These are phyloP conservation scores for Leontopithecus rosalia DNA, from an alignment of 2,797 vertebrate species.

Conservation along the genomic window DNA sequence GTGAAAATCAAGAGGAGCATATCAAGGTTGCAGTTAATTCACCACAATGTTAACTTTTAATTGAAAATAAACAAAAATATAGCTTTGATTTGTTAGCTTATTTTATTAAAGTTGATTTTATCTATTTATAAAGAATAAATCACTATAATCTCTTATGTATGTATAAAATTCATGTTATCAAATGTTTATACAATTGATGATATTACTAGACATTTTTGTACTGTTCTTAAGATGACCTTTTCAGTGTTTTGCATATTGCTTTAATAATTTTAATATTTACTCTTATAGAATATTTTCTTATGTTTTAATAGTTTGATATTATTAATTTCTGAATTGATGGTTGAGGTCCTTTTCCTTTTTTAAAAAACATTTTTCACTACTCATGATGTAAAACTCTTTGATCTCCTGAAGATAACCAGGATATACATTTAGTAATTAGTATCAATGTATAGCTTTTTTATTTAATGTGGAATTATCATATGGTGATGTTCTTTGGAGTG, in stretches of 20 bases:
- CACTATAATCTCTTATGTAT: neutral
- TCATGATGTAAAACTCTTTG: neutral
- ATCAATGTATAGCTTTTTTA: neutral
- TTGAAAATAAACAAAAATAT: slow-evolving; percentile 50
- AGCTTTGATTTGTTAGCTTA: slow-evolving; percentile 10
- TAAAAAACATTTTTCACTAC: neutral
- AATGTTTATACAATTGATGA: neutral
- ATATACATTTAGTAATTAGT: neutral
- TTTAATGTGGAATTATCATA: neutral
- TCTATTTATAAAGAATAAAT: slow-evolving; percentile 28
- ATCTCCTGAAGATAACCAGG: neutral
- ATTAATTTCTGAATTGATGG: neutral
- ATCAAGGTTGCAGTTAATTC: slow-evolving; percentile 13
- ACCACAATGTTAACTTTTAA: slow-evolving; percentile 42
- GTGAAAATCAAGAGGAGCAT: slow-evolving; percentile 19
- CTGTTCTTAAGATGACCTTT: neutral
- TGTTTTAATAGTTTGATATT: slow-evolving; percentile 3
- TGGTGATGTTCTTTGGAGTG: neutral
- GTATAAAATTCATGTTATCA: neutral
- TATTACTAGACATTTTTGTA: neutral
- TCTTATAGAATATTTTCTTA: neutral
- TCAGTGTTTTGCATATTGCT: neutral
- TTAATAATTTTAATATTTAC: slow-evolving; percentile 1
- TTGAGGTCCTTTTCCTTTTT: neutral
- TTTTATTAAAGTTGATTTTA: slow-evolving; percentile 49